Base-by-base conservation (phyloP, 2,888 invertebrate genomes). In the Elegia similella region DNA sequence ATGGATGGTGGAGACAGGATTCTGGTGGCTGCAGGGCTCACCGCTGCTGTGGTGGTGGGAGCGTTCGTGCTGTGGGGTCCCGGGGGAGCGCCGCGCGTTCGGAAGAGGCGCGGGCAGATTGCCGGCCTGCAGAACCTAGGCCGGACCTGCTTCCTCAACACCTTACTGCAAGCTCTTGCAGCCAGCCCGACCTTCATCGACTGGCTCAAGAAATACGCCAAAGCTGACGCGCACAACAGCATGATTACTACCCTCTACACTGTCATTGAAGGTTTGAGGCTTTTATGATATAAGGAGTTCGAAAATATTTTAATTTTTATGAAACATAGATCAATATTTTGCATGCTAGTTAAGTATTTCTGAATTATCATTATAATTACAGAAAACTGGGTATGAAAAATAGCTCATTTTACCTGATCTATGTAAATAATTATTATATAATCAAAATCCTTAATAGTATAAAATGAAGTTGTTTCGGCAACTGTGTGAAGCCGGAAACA, bases 111-210 rank as follows among this genome's bases (percentile, higher is more conserved):
- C 70, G 97, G 96, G 17, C 94, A 96, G 78, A 93, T 97, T 56
- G 94, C 96, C 29, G 98, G 98, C 7, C 92, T 98, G 42, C 95
- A 96, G 66, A 98, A 98, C 89, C 93, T 98, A 63, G 98, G 98
- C 44, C 95, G 96, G 68, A 98, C 98, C 0, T 98, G 98, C 84
- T 98, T 98, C 80, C 88, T 98, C 56, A 98, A 98, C 87, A 96
- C 98, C 0, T 89, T 98, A 50, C 91, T 98, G 29, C 98, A 98
- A 88, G 96, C 97, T 1, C 88, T 98, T 66, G 97, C 98, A 23
- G 96, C 98, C 3, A 97, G 97, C 80, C 95, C 97, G 42, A 94
- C 94, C 61, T 96, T 98, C 75, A 93, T 96, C 59, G 93, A 93
- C 12, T 98, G 98, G 98, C 88, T 98, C 32, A 94, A 94, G 69